These are phyloP conservation scores for Stenolophus ochropezus DNA, from an alignment of 2,888 invertebrate species.

Conservation along the genomic window DNA sequence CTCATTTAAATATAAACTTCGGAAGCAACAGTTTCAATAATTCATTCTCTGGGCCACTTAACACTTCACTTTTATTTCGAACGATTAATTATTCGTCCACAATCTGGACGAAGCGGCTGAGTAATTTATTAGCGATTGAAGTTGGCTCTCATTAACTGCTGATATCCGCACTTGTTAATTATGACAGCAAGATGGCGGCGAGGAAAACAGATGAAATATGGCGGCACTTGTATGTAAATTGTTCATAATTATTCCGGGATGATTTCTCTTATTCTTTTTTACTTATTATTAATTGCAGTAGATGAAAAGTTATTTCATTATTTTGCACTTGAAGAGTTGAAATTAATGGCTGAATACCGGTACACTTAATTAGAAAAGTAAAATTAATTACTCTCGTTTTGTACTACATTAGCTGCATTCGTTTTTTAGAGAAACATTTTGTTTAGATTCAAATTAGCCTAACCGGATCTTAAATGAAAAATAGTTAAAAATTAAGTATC, in stretches of 20 bases:
- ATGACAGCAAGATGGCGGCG: slow-evolving; percentile 9
- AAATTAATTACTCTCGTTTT: slow-evolving; percentile 11
- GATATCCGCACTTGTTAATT: slow-evolving; percentile 17
- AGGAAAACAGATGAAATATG: slow-evolving; percentile 22
- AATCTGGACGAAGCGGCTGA: neutral
- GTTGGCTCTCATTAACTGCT: slow-evolving; percentile 9
- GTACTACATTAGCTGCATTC: slow-evolving; percentile 8
- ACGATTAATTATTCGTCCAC: slow-evolving; percentile 20
- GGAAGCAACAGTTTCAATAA: slow-evolving; percentile 24
- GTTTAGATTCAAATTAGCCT: too few species aligned
- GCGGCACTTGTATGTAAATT: slow-evolving; percentile 14
- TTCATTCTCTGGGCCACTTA: slow-evolving; percentile 28
- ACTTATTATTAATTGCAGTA: neutral
- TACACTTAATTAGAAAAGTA: slow-evolving; percentile 12
- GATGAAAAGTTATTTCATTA: neutral
- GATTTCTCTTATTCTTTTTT: slow-evolving; percentile 27
- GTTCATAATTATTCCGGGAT: slow-evolving; percentile 3
- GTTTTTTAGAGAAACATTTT: slow-evolving; percentile 3
- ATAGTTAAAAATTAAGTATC: too few species aligned
- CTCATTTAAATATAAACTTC: slow-evolving; percentile 31
- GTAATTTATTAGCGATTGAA: neutral
- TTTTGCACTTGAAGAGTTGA: neutral
- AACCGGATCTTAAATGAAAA: too few species aligned
- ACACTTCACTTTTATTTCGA: slow-evolving; percentile 37
- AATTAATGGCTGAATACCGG: slow-evolving; percentile 24